phyloP scores from a whole-genome alignment of 2,888 invertebrate genomes.

The Sicus ferrugineus region DNA sequence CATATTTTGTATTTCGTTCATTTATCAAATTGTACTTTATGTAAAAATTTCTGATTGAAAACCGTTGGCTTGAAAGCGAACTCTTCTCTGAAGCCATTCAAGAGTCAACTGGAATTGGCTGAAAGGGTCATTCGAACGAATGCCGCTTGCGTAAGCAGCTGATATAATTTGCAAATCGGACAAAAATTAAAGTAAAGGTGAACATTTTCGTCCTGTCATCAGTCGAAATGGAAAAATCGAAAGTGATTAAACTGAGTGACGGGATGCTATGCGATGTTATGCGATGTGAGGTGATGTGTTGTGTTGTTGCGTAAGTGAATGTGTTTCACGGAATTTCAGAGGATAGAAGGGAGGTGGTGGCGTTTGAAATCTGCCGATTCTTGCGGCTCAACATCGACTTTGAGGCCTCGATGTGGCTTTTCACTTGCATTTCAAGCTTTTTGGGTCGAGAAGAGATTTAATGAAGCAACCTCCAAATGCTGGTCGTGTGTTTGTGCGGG shows the following conservation, averaged over 20 bases:
- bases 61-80: constrained; percentile 14
- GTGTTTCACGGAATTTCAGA: not conserved
- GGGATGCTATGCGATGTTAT: not conserved
- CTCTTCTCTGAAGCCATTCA: constrained; percentile 3
- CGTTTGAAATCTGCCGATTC: too few relatives aligned
- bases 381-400: too few relatives aligned
- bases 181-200: not conserved
- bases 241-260: not conserved
- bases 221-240: not conserved
- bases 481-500: too few relatives aligned
- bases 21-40: constrained; percentile 10
- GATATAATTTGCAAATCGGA: not conserved
- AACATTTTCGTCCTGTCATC: not conserved
- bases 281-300: not conserved
- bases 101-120: too few relatives aligned
- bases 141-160: not conserved
- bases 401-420: too few relatives aligned
- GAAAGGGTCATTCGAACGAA: not conserved
- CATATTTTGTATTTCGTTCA: too few relatives aligned
- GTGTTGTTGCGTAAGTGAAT: not conserved
- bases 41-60: constrained; percentile 22
- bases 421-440: too few relatives aligned
- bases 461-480: too few relatives aligned
- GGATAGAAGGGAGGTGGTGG: too few relatives aligned
- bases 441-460: too few relatives aligned